Base-by-base conservation (phyloP, 2,797 vertebrate genomes). In the Labeo calbasu region DNA sequence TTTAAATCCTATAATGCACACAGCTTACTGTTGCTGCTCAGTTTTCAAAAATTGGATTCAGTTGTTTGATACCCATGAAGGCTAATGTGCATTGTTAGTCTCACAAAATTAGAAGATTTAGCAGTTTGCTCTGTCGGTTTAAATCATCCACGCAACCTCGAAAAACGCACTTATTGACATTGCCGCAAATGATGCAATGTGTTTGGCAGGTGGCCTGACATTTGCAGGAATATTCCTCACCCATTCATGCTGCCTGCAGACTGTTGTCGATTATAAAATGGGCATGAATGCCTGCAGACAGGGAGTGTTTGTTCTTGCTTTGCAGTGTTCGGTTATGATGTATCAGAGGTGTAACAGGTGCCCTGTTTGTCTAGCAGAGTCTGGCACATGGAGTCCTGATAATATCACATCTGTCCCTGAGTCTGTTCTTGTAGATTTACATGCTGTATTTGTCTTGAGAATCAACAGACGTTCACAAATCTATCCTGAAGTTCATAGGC, bases 341-440 rank as follows among this genome's bases (percentile, higher is more conserved):
- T 80, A n/a, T 83, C 63, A 87, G 90, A 69, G 66, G 66, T 79
- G 76, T 40, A 93, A 93, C 91, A 94, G 91, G 92, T 93, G 91
- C 84, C 75, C n/a, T 69, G 43, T 77, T 73, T 69, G 21, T 83
- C 61, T 36, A 5, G 32, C 13, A 50, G n/a, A 71, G 46, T 53
- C 25, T 78, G 59, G 48, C 65, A 77, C 46, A 78, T 36, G 50
- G 72, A 28, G 12, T 50, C 32, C 14, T 43, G 72, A n/a, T 81
- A 43, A 43, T 57, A 32, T 59, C 23, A 57, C 75, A 65, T 19
- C 48, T 66, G 9, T 78, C 23, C 23, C 14, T 9, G 3, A 28
- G 11, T 50, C 25, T 79, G 69, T 63, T 80, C 1, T 55, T 28
- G 69, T 51, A 32, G 77, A 65, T 46, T 71, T 59, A 32, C 69